phyloP scores from a whole-genome alignment of 30 jellyfish, hydroid and myxozoan genomes.

The Aurelia sp. region DNA sequence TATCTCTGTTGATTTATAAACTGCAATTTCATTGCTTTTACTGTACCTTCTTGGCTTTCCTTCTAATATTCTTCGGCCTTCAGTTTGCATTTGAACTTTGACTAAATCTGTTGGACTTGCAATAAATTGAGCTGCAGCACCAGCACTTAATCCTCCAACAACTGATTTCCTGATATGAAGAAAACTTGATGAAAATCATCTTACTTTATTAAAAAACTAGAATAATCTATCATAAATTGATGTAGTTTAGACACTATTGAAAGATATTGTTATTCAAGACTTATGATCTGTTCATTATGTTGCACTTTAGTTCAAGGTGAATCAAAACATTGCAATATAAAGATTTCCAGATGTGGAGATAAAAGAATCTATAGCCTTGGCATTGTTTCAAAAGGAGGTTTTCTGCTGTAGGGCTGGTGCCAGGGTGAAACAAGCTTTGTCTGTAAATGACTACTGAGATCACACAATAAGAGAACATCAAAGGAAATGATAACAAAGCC shows the following conservation, averaged over 20 bases:
- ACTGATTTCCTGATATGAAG: constrained; percentile 76
- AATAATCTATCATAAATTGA: background rate
- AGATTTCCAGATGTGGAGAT: too few relatives aligned
- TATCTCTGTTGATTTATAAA: background rate
- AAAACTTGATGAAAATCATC: background rate
- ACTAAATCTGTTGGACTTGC: constrained; percentile 98
- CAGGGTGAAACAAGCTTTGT: too few relatives aligned
- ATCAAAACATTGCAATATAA: too few relatives aligned
- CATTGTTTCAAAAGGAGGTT: too few relatives aligned
- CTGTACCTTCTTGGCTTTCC: constrained; percentile 82
- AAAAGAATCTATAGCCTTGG: too few relatives aligned
- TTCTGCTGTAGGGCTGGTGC: too few relatives aligned
- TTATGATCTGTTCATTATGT: too few relatives aligned
- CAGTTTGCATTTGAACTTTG: constrained; percentile 98
- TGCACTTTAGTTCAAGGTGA: too few relatives aligned
- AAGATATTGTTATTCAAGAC: too few relatives aligned
- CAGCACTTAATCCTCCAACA: constrained; percentile 91
- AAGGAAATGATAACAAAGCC: too few relatives aligned
- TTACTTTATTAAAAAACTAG: background rate
- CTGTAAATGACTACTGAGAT: too few relatives aligned
- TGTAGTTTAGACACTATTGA: background rate
- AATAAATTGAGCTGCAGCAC: constrained; percentile 96
- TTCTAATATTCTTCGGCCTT: constrained; percentile 83
- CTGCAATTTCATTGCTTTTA: background rate
- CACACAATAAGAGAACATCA: too few relatives aligned